Percentiles rank a stretch among this genome's conserved stretches.
phyloP scores from a whole-genome alignment of 2,888 invertebrate genomes.

The Eristalinus sepulchralis region DNA sequence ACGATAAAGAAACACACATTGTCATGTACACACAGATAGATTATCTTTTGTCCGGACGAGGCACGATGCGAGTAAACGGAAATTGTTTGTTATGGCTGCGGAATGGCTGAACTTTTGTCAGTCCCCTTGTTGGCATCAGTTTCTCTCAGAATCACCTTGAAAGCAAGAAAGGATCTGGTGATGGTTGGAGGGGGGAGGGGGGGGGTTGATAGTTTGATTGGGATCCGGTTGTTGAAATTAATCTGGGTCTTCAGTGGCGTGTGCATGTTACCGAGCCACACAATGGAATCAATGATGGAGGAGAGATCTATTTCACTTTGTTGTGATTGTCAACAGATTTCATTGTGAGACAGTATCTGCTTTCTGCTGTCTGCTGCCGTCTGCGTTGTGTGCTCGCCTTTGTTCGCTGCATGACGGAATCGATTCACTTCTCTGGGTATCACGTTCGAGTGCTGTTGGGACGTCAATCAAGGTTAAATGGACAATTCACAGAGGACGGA shows the following conservation, averaged over 20 bases:
- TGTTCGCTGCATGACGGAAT: neutral
- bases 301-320: neutral
- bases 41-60: neutral
- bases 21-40: conserved; percentile 3
- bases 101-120: neutral
- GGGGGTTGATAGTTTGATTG: neutral
- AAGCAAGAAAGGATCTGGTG: neutral
- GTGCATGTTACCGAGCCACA: neutral
- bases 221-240: neutral
- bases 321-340: neutral
- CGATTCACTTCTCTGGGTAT: neutral
- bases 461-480: neutral
- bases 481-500: too few species aligned
- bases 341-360: neutral
- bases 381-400: too few species aligned
- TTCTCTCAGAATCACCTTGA: neutral
- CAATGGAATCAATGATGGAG: neutral
- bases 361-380: neutral
- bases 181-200: neutral
- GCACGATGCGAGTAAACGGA: neutral
- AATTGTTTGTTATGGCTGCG: neutral
- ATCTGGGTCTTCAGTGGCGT: neutral
- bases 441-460: neutral
- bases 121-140: neutral
- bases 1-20: neutral